phyloP scores from a whole-genome alignment of 2,888 invertebrate species.

The Cheilosia soror region DNA sequence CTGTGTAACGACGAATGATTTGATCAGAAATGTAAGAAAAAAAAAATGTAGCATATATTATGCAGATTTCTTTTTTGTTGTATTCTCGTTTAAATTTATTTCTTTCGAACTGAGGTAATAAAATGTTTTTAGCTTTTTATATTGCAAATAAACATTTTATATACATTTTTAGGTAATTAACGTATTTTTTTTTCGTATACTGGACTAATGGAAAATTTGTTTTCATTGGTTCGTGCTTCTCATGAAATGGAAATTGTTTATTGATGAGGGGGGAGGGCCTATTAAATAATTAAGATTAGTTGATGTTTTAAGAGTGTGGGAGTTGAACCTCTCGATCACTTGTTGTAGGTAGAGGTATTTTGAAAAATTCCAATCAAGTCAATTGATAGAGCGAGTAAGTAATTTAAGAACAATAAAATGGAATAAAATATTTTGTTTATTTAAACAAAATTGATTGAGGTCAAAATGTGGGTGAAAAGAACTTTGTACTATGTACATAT shows the following conservation, averaged over 20 bases:
- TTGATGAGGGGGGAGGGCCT: neutral
- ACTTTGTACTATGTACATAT: neutral
- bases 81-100: neutral
- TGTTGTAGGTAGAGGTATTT: neutral
- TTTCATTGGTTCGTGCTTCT: neutral
- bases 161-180: slow-evolving; percentile 1
- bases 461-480: neutral
- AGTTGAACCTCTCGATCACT: neutral
- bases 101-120: neutral
- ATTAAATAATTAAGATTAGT: slow-evolving; percentile 42
- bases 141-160: neutral
- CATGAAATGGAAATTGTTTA: neutral
- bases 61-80: neutral
- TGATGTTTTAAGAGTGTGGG: slow-evolving; percentile 2
- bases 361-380: slow-evolving; percentile 4
- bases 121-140: neutral
- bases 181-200: slow-evolving; percentile 3
- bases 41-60: neutral
- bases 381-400: neutral
- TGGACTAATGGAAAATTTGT: neutral
- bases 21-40: neutral
- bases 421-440: slow-evolving; percentile 2
- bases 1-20: slow-evolving; percentile 1
- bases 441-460: neutral
- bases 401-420: neutral